Evolutionary conservation across 2,888 invertebrate species (phyloP), one percentile per base, ranked within the genome.

Genomic region (Steromphala cineraria): DNA sequence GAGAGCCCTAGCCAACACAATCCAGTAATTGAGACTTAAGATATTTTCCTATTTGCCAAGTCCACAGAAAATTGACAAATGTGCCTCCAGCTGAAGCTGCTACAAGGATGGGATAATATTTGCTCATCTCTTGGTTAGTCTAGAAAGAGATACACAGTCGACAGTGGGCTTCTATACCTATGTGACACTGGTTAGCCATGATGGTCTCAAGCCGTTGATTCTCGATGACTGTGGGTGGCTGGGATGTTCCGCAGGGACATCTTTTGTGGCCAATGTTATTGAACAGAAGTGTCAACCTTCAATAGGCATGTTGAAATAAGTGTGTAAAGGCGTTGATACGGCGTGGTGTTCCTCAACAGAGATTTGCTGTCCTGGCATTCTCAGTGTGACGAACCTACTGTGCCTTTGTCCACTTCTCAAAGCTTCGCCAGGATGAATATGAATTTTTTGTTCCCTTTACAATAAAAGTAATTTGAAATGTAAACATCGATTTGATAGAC

Each of bases 381-480:
- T 28, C 36, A 36, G 17, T 36, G 36, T 31, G 71, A 31, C 31
- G 8, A 31, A 19, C 71, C 71, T 71, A 40, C 71, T 19, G 71
- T 19, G 71, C 28, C 71, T 36, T 40, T 40, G 71, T 40, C 71
- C 28, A 28, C 10, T 31, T 36, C 28, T 71, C 40, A 71, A 40
- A 36, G 71, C 28, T 40, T 36, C 71, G 40, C 36, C n/a, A 71
- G 36, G 36, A 71, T 36, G 71, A 71, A 71, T 71, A 71, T 71
- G 71, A 71, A 71, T 31, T 36, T 71, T 28, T 71, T 71, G 31
- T 71, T 36, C 36, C 17, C 24, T 40, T 40, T 71, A 71, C 71
- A 71, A 71, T 71, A 71, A 71, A 71, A 71, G 71, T 71, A 71
- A 71, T 71, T 71, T 71, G 28, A 71, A 71, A 71, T 71, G 71